These are phyloP conservation scores for Platichthys flesus DNA, from an alignment of 2,113 vertebrate genomes.

Conservation along the genomic window DNA sequence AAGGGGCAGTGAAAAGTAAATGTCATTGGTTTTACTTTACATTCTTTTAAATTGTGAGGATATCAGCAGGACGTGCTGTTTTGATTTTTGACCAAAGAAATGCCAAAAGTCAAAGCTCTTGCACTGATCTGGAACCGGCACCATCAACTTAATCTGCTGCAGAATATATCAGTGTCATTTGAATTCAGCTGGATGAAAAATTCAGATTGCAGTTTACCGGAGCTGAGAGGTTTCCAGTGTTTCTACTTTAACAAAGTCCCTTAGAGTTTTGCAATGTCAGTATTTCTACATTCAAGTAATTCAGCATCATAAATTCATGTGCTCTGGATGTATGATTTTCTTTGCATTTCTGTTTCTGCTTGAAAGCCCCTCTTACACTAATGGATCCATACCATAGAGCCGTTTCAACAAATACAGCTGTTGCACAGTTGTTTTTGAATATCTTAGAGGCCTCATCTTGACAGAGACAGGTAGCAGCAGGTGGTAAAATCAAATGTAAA, in stretches of 20 bases:
- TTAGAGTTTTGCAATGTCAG: background rate
- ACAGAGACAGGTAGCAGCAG: conserved; percentile 15
- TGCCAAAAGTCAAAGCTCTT: conserved; percentile 30
- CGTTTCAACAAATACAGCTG: background rate
- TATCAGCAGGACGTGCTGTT: conserved; percentile 5
- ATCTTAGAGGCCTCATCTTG: conserved; percentile 4
- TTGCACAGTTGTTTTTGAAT: background rate
- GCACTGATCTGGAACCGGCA: conserved; percentile 34
- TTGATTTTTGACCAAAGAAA: conserved; percentile 39
- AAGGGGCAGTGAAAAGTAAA: conserved; percentile 62
- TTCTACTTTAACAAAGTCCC: background rate
- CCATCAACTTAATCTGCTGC: background rate
- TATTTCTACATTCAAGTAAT: conserved; percentile 6
- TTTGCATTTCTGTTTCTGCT: conserved; percentile 2
- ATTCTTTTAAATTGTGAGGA: conserved; percentile 44
- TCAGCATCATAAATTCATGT: background rate
- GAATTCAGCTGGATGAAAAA: conserved; percentile 55
- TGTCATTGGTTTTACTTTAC: conserved; percentile 69
- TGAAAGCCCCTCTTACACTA: background rate
- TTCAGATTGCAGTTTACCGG: conserved; percentile 42
- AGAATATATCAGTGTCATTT: conserved; percentile 22
- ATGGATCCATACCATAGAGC: background rate
- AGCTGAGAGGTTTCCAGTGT: conserved; percentile 27
- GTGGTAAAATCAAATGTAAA: conserved; percentile 25
- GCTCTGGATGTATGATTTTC: no score